These are phyloP conservation scores for Sebastes alutus DNA, from an alignment of 2,797 vertebrate species.

Conservation along the genomic window DNA sequence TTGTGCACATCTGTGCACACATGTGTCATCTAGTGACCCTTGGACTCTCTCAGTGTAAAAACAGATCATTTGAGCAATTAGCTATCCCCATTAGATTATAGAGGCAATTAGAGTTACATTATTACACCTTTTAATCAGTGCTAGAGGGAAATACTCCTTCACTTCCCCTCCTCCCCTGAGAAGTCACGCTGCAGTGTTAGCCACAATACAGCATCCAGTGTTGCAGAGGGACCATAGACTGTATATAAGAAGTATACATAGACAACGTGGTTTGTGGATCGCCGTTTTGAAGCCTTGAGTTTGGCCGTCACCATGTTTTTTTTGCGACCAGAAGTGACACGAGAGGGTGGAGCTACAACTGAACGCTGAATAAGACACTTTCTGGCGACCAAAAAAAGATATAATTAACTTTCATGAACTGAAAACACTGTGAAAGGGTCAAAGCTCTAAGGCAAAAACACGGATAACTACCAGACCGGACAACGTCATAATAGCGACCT, in stretches of 20 bases:
- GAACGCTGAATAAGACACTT: too few relatives aligned
- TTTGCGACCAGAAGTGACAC: too few relatives aligned
- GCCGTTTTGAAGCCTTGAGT: too few relatives aligned
- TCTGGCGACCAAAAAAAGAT: too few relatives aligned
- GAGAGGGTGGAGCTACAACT: too few relatives aligned
- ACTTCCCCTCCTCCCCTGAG: neutral
- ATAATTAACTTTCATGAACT: too few relatives aligned
- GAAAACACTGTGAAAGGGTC: too few relatives aligned
- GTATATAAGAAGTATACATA: too few relatives aligned
- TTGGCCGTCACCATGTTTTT: too few relatives aligned
- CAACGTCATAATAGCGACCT: too few relatives aligned
- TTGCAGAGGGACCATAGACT: neutral
- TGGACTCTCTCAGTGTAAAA: neutral
- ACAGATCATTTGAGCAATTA: neutral
- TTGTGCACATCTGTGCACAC: neutral
- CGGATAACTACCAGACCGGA: too few relatives aligned
- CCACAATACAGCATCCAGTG: neutral
- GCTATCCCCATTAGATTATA: neutral
- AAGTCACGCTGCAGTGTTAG: neutral
- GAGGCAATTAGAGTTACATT: neutral
- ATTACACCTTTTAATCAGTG: neutral
- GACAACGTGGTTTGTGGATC: fast-evolving
- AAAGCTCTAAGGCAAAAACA: too few relatives aligned
- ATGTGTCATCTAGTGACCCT: neutral
- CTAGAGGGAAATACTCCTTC: neutral